Base-by-base conservation (phyloP, 1,140 invertebrate genomes). In the Sinonovacula constricta region DNA sequence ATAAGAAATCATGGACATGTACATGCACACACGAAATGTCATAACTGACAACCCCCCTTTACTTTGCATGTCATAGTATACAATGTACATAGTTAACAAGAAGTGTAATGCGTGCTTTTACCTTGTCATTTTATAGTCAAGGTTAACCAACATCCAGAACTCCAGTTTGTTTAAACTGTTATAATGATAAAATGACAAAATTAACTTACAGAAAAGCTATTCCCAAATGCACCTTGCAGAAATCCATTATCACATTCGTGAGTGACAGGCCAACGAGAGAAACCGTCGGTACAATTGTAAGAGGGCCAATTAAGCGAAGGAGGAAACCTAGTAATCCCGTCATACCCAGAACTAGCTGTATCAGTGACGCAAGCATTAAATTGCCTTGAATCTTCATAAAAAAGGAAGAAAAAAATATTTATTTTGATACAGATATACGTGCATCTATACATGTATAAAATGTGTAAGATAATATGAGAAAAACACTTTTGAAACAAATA, bases 141-240 rank as follows among this genome's bases (percentile, higher is more conserved):
- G 45, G 45, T 12, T 62, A 18, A 12, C 5, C 22, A 57, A 15
- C n/a, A n/a, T n/a, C n/a, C n/a, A n/a, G n/a, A n/a, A n/a, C n/a
- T n/a, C n/a, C n/a, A n/a, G n/a, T n/a, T n/a, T n/a, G n/a, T n/a
- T n/a, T n/a, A n/a, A n/a, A n/a, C n/a, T n/a, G n/a, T n/a, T n/a
- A n/a, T n/a, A n/a, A n/a, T n/a, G n/a, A 57, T 10, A 57, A 12
- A 12, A 18, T 31, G 10, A 24, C 12, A 0, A 30, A 26, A 4
- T n/a, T 18, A 4, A 84, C 92, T 93, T 90, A 96, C 95, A 94
- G 93, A 49, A 93, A 93, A 0, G 95, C 93, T 69, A 96, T 95
- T 1, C 94, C 94, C 95, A 95, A 96, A 80, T 96, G 95, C 81
- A 94, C 92, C 3, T 95, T 94, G 0, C 95, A 95, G 3, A 95